Conservation (phyloP, 1,140 invertebrate species). For the Sarcophaga bullata region DNA sequence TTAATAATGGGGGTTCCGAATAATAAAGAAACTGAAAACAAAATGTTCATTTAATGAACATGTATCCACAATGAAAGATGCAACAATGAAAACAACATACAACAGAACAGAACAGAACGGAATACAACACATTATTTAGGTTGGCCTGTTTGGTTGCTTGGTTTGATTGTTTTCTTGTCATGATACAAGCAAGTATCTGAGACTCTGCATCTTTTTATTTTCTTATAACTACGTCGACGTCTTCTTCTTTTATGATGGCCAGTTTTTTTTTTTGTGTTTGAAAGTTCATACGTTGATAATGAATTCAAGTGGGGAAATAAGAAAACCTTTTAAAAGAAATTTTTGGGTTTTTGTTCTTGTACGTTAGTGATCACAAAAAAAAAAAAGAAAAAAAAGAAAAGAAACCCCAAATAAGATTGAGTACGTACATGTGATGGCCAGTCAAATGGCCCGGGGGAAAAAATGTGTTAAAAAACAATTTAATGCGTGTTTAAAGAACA, state of each 20-base stretch:
- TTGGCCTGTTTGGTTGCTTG: background rate
- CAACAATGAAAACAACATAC: background rate
- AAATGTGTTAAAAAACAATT: slow-evolving; percentile 27
- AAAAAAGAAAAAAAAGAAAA: background rate
- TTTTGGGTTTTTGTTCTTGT: too few relatives aligned
- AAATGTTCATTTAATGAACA: slow-evolving; percentile 19
- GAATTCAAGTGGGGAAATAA: too few relatives aligned
- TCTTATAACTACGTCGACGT: too few relatives aligned
- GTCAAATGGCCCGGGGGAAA: background rate
- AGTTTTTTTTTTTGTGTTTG: background rate
- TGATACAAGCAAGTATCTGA: too few relatives aligned
- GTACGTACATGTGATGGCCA: background rate
- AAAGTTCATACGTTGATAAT: background rate
- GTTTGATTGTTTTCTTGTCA: too few relatives aligned
- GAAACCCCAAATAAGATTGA: slow-evolving; percentile 16
- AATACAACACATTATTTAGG: background rate
- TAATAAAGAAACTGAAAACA: background rate
- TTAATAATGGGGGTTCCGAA: too few relatives aligned
- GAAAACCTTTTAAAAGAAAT: too few relatives aligned
- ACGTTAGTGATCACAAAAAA: too few relatives aligned
- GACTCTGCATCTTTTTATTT: too few relatives aligned
- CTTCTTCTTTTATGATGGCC: slow-evolving; percentile 10
- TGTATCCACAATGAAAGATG: background rate
- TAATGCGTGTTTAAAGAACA: slow-evolving; percentile 10
- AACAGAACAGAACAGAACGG: background rate